Evolutionary conservation across 1,140 invertebrate genomes (phyloP).

Genomic region (Phthorimaea operculella): DNA sequence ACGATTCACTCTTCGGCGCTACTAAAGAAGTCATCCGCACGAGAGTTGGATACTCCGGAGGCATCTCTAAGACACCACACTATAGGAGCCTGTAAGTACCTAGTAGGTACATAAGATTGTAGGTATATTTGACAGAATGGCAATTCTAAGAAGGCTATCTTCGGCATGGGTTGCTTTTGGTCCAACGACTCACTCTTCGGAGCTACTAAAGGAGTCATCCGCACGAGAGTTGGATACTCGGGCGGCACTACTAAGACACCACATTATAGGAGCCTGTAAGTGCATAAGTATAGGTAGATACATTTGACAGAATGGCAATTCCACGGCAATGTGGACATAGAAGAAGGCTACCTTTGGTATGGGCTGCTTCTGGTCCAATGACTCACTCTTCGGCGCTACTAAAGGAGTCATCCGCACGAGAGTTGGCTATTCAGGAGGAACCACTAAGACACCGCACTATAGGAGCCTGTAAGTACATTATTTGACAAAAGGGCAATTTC

Average conservation of each 20-base stretch:
- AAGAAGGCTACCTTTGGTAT: constrained; percentile 89
- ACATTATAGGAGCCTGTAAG: constrained; percentile 89
- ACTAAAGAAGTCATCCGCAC: constrained; percentile 87
- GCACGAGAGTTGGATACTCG: constrained; percentile 95
- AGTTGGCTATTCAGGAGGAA: constrained; percentile 95
- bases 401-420: constrained; percentile 88
- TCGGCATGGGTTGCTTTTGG: constrained; percentile 98
- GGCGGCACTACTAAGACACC: constrained; percentile 86
- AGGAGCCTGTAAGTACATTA: constrained; percentile 89
- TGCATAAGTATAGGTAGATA: too few relatives aligned
- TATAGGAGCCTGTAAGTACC: constrained; percentile 87
- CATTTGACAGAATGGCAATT: too few relatives aligned
- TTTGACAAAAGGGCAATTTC: too few relatives aligned
- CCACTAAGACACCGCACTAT: constrained; percentile 84
- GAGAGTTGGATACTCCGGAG: constrained; percentile 95
- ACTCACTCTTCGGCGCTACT: constrained; percentile 88
- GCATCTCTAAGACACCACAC: constrained; percentile 81
- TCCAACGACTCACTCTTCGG: constrained; percentile 93
- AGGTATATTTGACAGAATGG: too few relatives aligned
- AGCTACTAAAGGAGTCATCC: constrained; percentile 82
- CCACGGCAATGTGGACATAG: too few relatives aligned
- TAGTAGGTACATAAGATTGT: too few relatives aligned
- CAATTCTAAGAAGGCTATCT: too few relatives aligned
- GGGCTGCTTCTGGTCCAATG: constrained; percentile 98
- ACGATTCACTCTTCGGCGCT: constrained; percentile 90